A percentile compares a stretch with the other conserved stretches of the same genome.
These are phyloP conservation scores for Lophotriccus pileatus DNA, from an alignment of 2,797 vertebrate species.

Conservation along the genomic window DNA sequence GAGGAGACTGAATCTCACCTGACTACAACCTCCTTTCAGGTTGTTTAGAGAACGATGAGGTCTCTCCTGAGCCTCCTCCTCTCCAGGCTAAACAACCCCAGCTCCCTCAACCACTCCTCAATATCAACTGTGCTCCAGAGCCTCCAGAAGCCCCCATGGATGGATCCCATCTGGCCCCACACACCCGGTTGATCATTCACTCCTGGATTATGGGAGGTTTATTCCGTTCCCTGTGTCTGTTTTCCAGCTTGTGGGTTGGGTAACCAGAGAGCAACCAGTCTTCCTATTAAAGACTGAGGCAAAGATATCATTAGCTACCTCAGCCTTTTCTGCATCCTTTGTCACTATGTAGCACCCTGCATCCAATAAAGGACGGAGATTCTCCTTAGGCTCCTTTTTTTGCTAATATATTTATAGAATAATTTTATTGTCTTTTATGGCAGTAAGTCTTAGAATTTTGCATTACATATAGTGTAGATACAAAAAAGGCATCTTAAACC, in stretches of 20 bases:
- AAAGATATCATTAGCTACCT: not conserved
- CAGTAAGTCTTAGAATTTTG: not conserved
- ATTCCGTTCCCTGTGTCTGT: not conserved
- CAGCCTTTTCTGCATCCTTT: not conserved
- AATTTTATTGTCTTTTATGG: not conserved
- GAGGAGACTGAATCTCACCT: not conserved
- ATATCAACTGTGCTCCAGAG: not conserved
- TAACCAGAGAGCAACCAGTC: not conserved
- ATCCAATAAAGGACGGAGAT: not conserved
- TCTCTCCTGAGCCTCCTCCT: not conserved
- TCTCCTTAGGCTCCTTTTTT: not conserved
- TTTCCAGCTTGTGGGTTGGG: not conserved
- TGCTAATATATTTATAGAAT: not conserved
- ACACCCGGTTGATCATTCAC: not conserved
- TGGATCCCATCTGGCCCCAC: not conserved
- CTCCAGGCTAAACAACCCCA: not conserved
- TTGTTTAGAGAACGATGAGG: not conserved
- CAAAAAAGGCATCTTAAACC: not conserved
- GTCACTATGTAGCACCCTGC: not conserved
- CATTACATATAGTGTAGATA: not conserved
- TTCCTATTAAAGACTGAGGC: not conserved
- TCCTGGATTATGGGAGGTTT: not conserved
- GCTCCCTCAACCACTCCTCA: not conserved
- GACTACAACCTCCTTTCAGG: not conserved
- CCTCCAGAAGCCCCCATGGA: not conserved